Evolutionary conservation across 2,888 invertebrate genomes (phyloP).

Genomic region (Lycia hirtaria): DNA sequence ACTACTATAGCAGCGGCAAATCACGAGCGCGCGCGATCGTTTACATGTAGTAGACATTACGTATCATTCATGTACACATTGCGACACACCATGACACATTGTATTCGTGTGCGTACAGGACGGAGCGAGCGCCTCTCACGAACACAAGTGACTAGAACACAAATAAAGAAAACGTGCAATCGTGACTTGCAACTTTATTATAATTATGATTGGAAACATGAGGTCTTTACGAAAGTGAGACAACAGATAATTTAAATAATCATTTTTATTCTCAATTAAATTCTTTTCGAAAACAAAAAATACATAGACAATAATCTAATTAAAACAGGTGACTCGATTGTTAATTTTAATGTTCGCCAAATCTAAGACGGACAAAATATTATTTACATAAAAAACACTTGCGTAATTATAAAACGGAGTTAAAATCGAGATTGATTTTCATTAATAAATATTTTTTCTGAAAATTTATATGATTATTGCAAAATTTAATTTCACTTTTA

Average conservation of each 20-base stretch:
- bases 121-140: no score
- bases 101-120: no score
- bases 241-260: conserved; percentile 32
- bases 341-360: conserved; percentile 50
- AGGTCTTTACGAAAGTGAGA: background rate
- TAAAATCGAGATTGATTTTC: background rate
- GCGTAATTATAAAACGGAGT: conserved; percentile 45
- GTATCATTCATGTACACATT: no score
- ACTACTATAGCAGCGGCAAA: no score
- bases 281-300: conserved; percentile 61
- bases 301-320: conserved; percentile 53
- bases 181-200: no score
- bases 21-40: no score
- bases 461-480: conserved; percentile 36
- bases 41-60: no score
- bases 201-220: no score
- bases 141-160: no score
- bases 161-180: no score
- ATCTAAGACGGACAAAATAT: conserved; percentile 41
- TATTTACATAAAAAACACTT: conserved; percentile 49
- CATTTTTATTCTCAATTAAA: conserved; percentile 57
- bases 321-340: conserved; percentile 54
- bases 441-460: background rate
- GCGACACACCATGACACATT: no score
- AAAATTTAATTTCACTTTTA: no score